Evolutionary conservation across 2,888 invertebrate genomes (phyloP), one percentile per base, ranked within the genome.

Genomic region (Lamellibrachia columna): DNA sequence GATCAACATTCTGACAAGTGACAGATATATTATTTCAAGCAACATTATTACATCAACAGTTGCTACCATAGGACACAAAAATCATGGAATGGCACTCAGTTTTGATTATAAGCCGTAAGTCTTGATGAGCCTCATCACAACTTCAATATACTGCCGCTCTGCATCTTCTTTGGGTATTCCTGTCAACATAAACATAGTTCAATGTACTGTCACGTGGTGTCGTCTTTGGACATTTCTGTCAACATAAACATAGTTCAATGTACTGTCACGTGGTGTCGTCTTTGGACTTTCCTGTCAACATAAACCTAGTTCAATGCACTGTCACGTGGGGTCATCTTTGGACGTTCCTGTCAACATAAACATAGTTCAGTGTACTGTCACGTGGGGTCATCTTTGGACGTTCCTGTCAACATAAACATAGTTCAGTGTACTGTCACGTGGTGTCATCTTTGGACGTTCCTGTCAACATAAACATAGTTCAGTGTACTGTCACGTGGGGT

Each of bases 151-250:
- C 92, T 93, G 92, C 53, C 60, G 92, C 91, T 94, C 92, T 9
- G 94, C 94, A 91, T 92, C 93, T 9, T 93, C 94, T 60, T 93
- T 93, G n/a, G 93, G 9, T 92, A 93, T 58, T 11, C 94, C 94
- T 94, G 91, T 8, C 92, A 93, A 75, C 75, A 75, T 11, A 75
- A 75, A 75, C 75, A 75, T 7, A 60, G 60, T 60, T 11, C 60
- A 60, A 1, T 60, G 11, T 60, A 7, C 7, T 60, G 15, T 60
- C 60, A 60, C 2, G 15, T 60, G 60, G 60, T 0, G 15, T 60
- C 11, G 0, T 60, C 60, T 7, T 60, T 15, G 15, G 60, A 60
- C 8, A 6, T 60, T 60, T 1, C 60, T 60, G 60, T 7, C 60
- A 60, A 60, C 60, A 60, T 7, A 60, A 60, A 8, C 60, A 60